Evolutionary conservation across 2,113 vertebrate species (phyloP).

Genomic region (Sylvia atricapilla): DNA sequence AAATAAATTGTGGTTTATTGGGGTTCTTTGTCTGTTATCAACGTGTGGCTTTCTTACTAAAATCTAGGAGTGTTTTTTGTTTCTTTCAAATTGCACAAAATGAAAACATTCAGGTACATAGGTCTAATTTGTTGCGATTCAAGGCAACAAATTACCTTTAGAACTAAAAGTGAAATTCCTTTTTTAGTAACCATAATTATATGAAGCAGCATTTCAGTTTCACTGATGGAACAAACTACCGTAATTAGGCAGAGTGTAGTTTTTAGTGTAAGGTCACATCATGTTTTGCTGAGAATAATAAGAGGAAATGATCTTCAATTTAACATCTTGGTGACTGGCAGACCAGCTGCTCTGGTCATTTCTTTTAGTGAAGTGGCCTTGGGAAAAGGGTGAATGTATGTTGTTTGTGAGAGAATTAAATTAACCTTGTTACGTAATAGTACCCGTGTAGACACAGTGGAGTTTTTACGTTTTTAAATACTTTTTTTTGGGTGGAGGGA

Average conservation of each 20-base stretch:
- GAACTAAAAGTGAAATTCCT: conserved; percentile 20
- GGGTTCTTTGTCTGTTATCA: not conserved
- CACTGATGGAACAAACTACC: conserved; percentile 46
- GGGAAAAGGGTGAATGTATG: not conserved
- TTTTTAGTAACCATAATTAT: conserved; percentile 30
- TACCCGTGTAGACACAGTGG: not conserved
- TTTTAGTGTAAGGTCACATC: conserved; percentile 57
- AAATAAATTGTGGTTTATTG: not conserved
- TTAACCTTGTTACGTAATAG: not conserved
- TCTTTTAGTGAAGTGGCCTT: conserved; percentile 32
- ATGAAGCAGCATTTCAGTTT: conserved; percentile 24
- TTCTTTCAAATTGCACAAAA: not conserved
- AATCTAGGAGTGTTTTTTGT: not conserved
- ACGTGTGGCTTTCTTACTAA: not conserved
- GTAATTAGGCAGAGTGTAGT: conserved; percentile 50
- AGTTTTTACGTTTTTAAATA: not conserved
- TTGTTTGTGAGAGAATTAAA: conserved; percentile 28
- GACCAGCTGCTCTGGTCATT: conserved; percentile 56
- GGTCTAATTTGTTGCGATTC: not conserved
- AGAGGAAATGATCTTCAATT: conserved; percentile 66
- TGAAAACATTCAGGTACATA: not conserved
- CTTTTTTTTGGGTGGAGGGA: not conserved
- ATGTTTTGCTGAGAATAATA: conserved; percentile 59
- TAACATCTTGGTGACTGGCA: conserved; percentile 47
- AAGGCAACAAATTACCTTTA: conserved; percentile 39